Base-by-base conservation (phyloP, 2,888 invertebrate genomes). In the Sussaba pulchella region DNA sequence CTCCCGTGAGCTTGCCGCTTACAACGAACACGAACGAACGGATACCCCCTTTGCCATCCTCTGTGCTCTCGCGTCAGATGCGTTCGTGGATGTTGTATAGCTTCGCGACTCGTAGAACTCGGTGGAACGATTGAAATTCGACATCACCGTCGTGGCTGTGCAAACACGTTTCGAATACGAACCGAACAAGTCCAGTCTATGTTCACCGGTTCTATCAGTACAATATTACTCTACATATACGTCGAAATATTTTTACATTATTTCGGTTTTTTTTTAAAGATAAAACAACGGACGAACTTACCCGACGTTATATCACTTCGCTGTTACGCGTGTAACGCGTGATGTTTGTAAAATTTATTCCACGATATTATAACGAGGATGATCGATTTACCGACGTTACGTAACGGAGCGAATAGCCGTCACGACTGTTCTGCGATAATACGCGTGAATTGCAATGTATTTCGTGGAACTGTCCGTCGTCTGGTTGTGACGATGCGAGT, bases 21-120 rank as follows among this genome's bases (percentile, higher is more conserved):
- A 47, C 75, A 43, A 66, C 50, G 74, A 70, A 79, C 70, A 74
- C 78, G 79, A 43, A 70, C 43, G 41, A 66, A 70, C 59, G 70
- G 66, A 74, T 66, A 66, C 64, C 75, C n/a, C 14, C 69, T 66
- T 69, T 24, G 19, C 31, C 21, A 57, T 61, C 52, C n/a, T 75
- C 45, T 41, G 14, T 19, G 47, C 57, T 43, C 17, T 61, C 26
- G 39, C n/a, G 21, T 43, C 45, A 64, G 64, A 52, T n/a, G 43
- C 31, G 24, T 66, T 36, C 26, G 57, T 50, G 50, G 50, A 70
- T 10, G 36, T 45, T 52, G 57, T 43, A 70, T 6, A 31, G 2
- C n/a, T 2, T 31, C 4, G 31, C 31, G 4, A 31, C 31, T 5
- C 31, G n/a, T n/a, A 2, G 31, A 31, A 31, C 31, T 31, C 4